Base-by-base conservation (phyloP, 2,888 invertebrate species). In the Nyleta sp. region DNA sequence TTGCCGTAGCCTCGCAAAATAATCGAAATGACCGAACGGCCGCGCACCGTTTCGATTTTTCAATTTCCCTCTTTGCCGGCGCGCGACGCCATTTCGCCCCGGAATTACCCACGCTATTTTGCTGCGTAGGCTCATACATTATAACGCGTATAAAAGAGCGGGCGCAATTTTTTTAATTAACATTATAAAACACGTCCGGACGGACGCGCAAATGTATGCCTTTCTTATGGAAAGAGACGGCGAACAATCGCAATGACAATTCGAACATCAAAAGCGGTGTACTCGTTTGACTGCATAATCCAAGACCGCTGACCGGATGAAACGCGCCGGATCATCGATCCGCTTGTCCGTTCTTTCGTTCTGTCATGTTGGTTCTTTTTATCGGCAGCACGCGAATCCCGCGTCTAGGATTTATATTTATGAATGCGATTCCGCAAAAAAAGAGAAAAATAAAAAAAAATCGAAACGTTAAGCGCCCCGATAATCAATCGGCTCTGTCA, bases 401-500 rank as follows among this genome's bases (percentile, higher is more conserved):
- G 18, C 15, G 11, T 33, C 38, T 15, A 28, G 60, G 44, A 35
- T 62, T 71, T 62, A 60, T 53, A 62, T 71, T 71, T 71, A 62
- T 53, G 62, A 70, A 60, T 38, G 18, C 35, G 31, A 48, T 44
- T 52, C 11, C 8, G 15, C 11, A 8, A 42, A 53, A 62, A 46
- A 38, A 42, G 22, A 22, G 24, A 18, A 24, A 8, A 46, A 20
- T 35, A 20, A 44, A 44, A 44, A 18, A 17, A 17, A 10, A 22
- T 40, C 38, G 18, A 35, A 35, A 22, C 22, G 38, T 15, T 71
- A 60, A 71, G 60, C 62, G 53, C 70, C 35, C 38, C 28, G 55
- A 64, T 64, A 72, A 72, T 72, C 71, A 71, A 71, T 72, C 52
- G 62, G 7, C 28, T 40, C 38, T 64, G 59, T 72, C 31, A 11